These are phyloP conservation scores for Chondrilla cf. caribensis DNA, from an alignment of 37 sponge, comb jelly and placozoan genomes.

Conservation along the genomic window DNA sequence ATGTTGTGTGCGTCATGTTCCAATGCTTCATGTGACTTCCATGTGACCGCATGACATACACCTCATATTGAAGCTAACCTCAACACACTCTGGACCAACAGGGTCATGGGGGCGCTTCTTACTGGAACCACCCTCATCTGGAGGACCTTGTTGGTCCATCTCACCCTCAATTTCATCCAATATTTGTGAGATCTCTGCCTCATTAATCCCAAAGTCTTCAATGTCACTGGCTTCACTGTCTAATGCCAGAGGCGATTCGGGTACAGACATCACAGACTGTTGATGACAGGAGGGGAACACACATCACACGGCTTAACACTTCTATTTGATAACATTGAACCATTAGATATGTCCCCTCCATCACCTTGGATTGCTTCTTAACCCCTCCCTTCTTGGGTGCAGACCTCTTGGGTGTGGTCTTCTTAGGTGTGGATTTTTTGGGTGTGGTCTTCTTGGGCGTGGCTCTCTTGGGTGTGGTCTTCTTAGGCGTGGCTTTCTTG, in stretches of 20 bases:
- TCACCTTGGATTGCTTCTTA: no score
- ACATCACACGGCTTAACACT: background rate
- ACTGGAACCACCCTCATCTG: background rate
- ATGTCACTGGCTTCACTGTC: background rate
- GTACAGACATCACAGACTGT: background rate
- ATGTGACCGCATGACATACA: background rate
- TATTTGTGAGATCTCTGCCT: background rate
- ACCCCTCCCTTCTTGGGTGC: no score
- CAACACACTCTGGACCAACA: background rate
- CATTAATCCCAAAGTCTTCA: constrained; percentile 1
- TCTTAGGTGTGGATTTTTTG: no score
- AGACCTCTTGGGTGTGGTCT: no score
- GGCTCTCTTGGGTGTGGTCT: background rate
- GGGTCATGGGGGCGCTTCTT: background rate
- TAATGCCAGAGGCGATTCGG: background rate
- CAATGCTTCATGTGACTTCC: background rate
- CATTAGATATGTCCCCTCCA: no score
- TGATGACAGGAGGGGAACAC: background rate
- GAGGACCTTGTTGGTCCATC: background rate
- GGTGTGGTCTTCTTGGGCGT: no score
- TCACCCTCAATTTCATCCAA: constrained; percentile 13
- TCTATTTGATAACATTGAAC: no score
- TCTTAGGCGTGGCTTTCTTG: background rate
- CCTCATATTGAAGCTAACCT: background rate
- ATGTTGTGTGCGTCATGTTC: background rate